phyloP scores from a whole-genome alignment of 2,113 vertebrate species.

The Polyodon spathula region DNA sequence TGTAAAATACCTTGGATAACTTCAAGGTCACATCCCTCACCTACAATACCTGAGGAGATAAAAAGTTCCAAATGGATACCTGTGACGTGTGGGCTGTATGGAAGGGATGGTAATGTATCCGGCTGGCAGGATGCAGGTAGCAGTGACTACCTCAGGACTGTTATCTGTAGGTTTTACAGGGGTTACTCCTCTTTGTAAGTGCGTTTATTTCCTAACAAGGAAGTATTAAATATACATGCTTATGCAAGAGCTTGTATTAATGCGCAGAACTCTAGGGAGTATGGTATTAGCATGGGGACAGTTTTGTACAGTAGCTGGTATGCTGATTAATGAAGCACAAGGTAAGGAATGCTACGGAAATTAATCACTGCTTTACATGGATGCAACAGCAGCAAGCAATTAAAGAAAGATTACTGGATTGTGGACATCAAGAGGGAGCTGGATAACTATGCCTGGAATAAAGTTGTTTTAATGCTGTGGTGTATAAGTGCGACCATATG shows the following conservation, averaged over 20 bases:
- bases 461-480: background rate
- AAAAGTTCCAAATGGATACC: no score
- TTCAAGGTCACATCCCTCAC: no score
- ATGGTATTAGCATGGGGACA: background rate
- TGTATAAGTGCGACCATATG: background rate
- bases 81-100: no score
- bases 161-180: no score
- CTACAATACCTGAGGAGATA: no score
- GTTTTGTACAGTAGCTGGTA: conserved; percentile 7
- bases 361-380: conserved; percentile 21
- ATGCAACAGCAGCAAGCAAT: conserved; percentile 11
- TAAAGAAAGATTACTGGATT: background rate
- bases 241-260: conserved; percentile 8
- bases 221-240: background rate
- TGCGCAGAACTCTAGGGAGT: conserved; percentile 8
- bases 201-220: background rate
- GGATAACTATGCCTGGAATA: background rate
- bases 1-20: no score
- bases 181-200: background rate
- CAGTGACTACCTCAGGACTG: no score
- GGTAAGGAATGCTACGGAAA: conserved; percentile 6
- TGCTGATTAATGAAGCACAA: conserved; percentile 18
- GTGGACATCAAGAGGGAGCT: background rate
- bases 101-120: no score
- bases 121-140: no score